phyloP scores from a whole-genome alignment of 2,888 invertebrate genomes.

The Thymelicus sylvestris region DNA sequence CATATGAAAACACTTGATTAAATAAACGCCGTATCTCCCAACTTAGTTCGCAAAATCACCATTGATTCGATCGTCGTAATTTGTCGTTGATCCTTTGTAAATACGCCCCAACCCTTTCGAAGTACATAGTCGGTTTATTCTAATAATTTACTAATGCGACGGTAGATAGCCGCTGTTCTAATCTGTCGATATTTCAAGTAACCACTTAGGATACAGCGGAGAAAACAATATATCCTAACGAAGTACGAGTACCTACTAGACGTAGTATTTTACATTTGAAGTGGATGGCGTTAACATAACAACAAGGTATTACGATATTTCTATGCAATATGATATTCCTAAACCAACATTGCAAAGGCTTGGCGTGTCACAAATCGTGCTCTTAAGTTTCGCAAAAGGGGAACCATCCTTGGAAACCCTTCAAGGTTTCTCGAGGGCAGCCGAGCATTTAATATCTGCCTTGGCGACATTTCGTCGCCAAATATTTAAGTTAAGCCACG shows the following conservation, averaged over 20 bases:
- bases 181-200: conserved; percentile 1
- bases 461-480: conserved; percentile 57
- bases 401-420: conserved; percentile 61
- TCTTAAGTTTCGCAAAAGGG: conserved; percentile 56
- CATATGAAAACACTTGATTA: not conserved
- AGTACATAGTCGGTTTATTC: not conserved
- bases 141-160: not conserved
- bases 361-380: conserved; percentile 51
- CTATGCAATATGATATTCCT: conserved; percentile 55
- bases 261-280: conserved; percentile 10
- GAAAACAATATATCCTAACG: not conserved
- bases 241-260: not conserved
- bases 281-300: conserved; percentile 14
- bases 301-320: conserved; percentile 40
- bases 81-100: conserved; percentile 1
- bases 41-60: not conserved
- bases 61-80: conserved; percentile 1
- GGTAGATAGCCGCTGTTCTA: not conserved
- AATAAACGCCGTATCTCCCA: not conserved
- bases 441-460: conserved; percentile 52
- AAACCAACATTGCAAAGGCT: conserved; percentile 54
- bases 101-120: not conserved
- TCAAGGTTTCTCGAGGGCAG: conserved; percentile 46
- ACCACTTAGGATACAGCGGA: not conserved
- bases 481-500: conserved; percentile 62